Conservation (phyloP, 1,140 invertebrate genomes). For the Apis cerana region DNA sequence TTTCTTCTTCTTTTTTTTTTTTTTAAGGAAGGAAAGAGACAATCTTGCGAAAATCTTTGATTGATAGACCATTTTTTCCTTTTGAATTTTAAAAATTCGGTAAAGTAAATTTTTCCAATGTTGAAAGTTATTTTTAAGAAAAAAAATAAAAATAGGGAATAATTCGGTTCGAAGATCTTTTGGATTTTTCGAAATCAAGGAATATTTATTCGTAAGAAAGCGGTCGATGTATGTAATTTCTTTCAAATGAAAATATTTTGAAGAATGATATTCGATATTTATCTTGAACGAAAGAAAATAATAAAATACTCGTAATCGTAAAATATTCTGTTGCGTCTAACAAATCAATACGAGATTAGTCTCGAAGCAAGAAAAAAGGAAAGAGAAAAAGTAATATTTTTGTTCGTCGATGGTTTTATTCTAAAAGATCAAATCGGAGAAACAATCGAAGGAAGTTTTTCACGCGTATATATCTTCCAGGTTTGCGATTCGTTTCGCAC, state of each 20-base stretch:
- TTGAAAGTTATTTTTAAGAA: background rate
- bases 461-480: background rate
- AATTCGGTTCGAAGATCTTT: background rate
- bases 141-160: background rate
- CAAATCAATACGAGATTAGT: background rate
- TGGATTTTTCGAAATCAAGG: background rate
- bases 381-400: background rate
- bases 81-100: too few relatives aligned
- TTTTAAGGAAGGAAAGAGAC: too few relatives aligned
- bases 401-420: background rate
- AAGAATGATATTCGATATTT: background rate
- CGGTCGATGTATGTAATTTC: background rate
- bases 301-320: background rate
- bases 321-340: background rate
- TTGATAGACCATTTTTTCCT: too few relatives aligned
- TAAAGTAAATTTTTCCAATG: too few relatives aligned
- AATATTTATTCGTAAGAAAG: background rate
- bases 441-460: background rate
- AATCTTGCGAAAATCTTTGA: too few relatives aligned
- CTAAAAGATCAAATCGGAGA: background rate
- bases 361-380: background rate
- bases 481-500: conserved; percentile 7
- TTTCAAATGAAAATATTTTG: background rate
- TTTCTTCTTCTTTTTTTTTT: too few relatives aligned
- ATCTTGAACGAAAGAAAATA: background rate